A percentile compares a stretch with the other conserved stretches of the same genome.
Conservation (phyloP, 30 jellyfish, hydroid and myxozoan genomes). For the Aurelia aurita region DNA sequence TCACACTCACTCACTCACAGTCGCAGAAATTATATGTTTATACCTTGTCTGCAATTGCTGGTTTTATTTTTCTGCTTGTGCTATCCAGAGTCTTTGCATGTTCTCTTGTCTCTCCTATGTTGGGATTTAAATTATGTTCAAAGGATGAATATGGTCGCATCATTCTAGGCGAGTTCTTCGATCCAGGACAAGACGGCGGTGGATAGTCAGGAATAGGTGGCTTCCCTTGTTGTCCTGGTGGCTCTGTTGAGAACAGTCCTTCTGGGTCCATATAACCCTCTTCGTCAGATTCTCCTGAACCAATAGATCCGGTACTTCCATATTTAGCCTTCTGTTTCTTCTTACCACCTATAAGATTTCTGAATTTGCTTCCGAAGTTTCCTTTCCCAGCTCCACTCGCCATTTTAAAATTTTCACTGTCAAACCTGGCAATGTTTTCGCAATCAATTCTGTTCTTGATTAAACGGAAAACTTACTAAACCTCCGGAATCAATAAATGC, state of each 20-base stretch:
- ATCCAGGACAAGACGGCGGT: constrained; percentile 79
- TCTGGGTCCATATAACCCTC: constrained; percentile 97
- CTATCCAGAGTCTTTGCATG: constrained; percentile 55
- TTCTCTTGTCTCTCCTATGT: constrained; percentile 31
- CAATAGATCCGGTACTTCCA: constrained; percentile 61
- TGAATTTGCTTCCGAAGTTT: constrained; percentile 58
- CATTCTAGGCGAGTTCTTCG: constrained; percentile 22
- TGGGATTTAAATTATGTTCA: constrained; percentile 23
- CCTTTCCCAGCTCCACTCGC: constrained; percentile 82
- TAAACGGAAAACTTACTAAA: too few species aligned
- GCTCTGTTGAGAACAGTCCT: constrained; percentile 86
- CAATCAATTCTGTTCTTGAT: too few species aligned
- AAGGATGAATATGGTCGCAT: constrained; percentile 70
- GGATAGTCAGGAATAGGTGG: constrained; percentile 94
- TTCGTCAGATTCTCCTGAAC: constrained; percentile 83
- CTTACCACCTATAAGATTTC: constrained; percentile 67
- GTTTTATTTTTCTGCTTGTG: constrained; percentile 26
- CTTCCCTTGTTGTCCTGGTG: constrained; percentile 74
- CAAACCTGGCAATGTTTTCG: too few species aligned
- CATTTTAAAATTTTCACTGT: constrained; percentile 1
- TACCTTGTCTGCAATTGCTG: constrained; percentile 59
- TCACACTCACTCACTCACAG: too few species aligned
- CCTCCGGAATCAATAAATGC: too few species aligned
- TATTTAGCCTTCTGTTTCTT: constrained; percentile 68
- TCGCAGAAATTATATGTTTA: not conserved